Evolutionary conservation across 2,888 invertebrate genomes (phyloP).

Genomic region (Plemyria rubiginata): DNA sequence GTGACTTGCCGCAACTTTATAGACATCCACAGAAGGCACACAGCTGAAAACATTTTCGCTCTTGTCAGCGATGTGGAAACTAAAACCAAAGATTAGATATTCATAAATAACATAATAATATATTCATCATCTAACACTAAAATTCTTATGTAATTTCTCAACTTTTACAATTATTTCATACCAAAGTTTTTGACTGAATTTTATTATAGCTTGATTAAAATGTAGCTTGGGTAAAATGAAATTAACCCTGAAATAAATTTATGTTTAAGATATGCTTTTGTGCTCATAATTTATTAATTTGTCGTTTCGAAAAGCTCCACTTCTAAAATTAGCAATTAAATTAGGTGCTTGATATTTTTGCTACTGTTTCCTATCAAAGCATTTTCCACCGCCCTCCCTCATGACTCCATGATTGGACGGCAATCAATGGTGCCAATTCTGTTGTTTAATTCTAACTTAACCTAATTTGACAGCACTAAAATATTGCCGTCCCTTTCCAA

Average conservation of each 20-base stretch:
- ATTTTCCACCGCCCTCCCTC: too few relatives aligned
- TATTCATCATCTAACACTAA: not conserved
- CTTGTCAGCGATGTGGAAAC: slow-evolving; percentile 74
- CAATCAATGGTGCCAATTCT: too few relatives aligned
- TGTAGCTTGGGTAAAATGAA: not conserved
- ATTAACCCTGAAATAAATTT: not conserved
- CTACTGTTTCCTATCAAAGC: too few relatives aligned
- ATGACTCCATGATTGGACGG: too few relatives aligned
- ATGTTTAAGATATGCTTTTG: not conserved
- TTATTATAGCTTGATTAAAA: not conserved
- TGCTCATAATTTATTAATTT: slow-evolving; percentile 14
- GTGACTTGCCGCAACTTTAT: slow-evolving; percentile 74
- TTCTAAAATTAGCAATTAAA: slow-evolving; percentile 1
- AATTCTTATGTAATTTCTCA: not conserved
- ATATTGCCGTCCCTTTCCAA: too few relatives aligned
- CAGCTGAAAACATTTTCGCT: slow-evolving; percentile 76
- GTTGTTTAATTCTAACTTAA: too few relatives aligned
- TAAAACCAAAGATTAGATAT: slow-evolving; percentile 58
- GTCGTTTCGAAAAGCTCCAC: not conserved
- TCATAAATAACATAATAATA: not conserved
- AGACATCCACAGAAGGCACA: slow-evolving; percentile 70
- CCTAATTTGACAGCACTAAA: too few relatives aligned
- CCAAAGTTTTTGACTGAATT: not conserved
- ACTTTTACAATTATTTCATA: not conserved
- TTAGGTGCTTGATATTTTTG: not conserved